These are phyloP conservation scores for Rhodophaea formosa DNA, from an alignment of 2,888 invertebrate species.

Conservation along the genomic window DNA sequence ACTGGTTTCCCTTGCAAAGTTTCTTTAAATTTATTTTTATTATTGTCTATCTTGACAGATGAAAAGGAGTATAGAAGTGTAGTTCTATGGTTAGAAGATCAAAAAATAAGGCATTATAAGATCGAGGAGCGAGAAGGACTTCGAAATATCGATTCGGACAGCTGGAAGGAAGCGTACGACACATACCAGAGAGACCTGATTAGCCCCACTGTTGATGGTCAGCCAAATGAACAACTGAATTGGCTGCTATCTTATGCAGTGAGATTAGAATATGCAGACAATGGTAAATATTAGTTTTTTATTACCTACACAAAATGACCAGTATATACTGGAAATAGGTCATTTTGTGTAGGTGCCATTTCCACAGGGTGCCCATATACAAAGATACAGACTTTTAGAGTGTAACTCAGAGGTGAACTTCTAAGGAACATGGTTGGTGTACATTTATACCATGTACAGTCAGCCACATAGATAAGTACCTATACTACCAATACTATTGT, in stretches of 20 bases:
- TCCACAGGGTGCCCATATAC: too few relatives aligned
- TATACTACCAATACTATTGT: too few relatives aligned
- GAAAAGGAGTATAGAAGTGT: constrained; percentile 89
- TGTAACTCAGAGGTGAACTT: too few relatives aligned
- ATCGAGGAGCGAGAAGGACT: constrained; percentile 89
- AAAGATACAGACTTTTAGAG: too few relatives aligned
- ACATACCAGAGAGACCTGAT: constrained; percentile 88
- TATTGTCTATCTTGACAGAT: constrained; percentile 80
- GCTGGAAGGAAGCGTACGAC: constrained; percentile 87
- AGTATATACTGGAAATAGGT: too few relatives aligned
- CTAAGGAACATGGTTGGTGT: too few relatives aligned
- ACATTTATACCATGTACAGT: too few relatives aligned
- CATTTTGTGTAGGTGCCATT: too few relatives aligned
- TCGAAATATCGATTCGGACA: constrained; percentile 83
- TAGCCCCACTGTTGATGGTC: constrained; percentile 84
- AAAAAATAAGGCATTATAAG: constrained; percentile 93
- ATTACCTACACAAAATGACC: too few relatives aligned
- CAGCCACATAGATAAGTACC: too few relatives aligned
- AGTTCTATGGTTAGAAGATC: constrained; percentile 95
- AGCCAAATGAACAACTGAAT: constrained; percentile 86
- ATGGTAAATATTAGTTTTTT: constrained; percentile 72
- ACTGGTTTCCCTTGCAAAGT: not conserved
- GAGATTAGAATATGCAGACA: constrained; percentile 90
- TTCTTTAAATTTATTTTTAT: not conserved
- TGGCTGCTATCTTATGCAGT: constrained; percentile 94